Evolutionary conservation across 2,113 vertebrate species (phyloP).

Genomic region (Brachyhypopomus occidentalis): DNA sequence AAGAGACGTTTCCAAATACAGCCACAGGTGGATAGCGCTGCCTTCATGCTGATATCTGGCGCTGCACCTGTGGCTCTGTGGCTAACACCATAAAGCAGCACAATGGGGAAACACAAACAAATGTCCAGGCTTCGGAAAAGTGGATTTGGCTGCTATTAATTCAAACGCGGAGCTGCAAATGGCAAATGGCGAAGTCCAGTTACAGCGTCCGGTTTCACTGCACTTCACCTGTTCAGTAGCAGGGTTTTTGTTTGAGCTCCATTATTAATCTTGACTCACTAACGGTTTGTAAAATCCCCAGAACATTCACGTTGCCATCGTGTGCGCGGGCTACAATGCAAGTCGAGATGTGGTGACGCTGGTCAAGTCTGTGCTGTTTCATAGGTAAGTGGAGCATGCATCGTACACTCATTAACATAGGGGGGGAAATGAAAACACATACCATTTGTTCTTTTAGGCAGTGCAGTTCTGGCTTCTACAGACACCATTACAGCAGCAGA

Average conservation of each 20-base stretch:
- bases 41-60: slow-evolving; percentile 35
- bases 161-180: slow-evolving; percentile 31
- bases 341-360: slow-evolving; percentile 92
- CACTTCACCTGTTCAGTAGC: slow-evolving; percentile 16
- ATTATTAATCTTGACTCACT: neutral
- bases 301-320: slow-evolving; percentile 98
- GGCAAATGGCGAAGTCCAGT: slow-evolving; percentile 39
- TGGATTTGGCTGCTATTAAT: slow-evolving; percentile 30
- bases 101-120: slow-evolving; percentile 2
- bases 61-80: slow-evolving; percentile 21
- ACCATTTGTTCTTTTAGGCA: neutral
- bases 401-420: neutral
- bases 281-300: slow-evolving; percentile 65
- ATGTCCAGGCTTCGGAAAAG: neutral
- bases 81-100: slow-evolving; percentile 22
- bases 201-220: slow-evolving; percentile 17
- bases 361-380: slow-evolving; percentile 98
- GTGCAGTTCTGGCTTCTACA: neutral
- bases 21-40: neutral
- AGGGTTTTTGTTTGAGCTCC: neutral
- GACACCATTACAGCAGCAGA: neutral
- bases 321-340: slow-evolving; percentile 92
- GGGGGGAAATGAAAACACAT: neutral
- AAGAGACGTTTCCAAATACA: slow-evolving; percentile 5
- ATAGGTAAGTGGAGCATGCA: slow-evolving; percentile 80